These are phyloP conservation scores for Lithobates sylvaticus DNA, from an alignment of 2,797 vertebrate genomes.

Conservation along the genomic window DNA sequence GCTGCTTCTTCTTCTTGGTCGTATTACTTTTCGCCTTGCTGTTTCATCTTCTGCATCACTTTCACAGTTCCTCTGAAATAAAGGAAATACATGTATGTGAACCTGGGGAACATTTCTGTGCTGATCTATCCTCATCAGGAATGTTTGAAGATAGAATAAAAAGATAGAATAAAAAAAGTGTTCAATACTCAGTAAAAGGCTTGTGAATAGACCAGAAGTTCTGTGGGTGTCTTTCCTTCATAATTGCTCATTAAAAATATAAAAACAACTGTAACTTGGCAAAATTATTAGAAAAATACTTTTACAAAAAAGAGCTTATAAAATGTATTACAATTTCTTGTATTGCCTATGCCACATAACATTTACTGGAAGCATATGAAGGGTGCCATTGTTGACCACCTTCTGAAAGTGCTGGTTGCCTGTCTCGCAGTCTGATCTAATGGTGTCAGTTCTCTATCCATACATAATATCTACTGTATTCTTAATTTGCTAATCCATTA, in stretches of 20 bases:
- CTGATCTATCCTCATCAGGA: neutral
- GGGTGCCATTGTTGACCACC: too few species aligned
- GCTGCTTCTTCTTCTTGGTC: constrained; percentile 88
- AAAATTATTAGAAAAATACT: neutral
- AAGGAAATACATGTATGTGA: constrained; percentile 11
- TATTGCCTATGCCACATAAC: too few species aligned
- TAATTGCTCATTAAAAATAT: constrained; percentile 18
- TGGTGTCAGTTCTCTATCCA: too few species aligned
- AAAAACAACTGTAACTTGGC: neutral
- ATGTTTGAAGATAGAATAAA: neutral
- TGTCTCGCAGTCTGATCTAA: too few species aligned
- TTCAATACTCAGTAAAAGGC: neutral
- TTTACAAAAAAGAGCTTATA: neutral
- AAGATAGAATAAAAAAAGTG: neutral
- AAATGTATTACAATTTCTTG: too few species aligned
- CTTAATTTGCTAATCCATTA: too few species aligned
- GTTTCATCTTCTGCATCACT: constrained; percentile 90
- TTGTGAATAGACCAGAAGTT: constrained; percentile 41
- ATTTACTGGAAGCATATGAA: too few species aligned
- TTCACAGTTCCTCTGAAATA: constrained; percentile 86
- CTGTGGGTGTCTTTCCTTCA: constrained; percentile 41
- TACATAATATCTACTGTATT: too few species aligned
- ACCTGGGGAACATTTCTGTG: too few species aligned
- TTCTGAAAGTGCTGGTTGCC: too few species aligned
- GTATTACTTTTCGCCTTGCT: constrained; percentile 73